Evolutionary conservation across 2,113 vertebrate genomes (phyloP).

Genomic region (Brachypteracias leptosomus): DNA sequence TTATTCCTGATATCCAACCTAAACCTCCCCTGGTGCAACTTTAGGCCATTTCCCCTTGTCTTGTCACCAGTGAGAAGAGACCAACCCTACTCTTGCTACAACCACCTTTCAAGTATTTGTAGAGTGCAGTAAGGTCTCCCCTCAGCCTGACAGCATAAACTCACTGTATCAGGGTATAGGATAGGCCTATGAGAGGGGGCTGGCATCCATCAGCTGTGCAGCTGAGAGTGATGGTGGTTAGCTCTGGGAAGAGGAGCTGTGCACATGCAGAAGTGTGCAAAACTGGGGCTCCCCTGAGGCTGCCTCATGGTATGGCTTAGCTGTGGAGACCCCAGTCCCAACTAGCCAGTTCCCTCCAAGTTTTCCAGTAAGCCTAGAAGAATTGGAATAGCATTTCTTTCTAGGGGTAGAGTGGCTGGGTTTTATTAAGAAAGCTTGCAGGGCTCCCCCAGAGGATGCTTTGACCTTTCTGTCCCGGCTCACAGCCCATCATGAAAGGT

Average conservation of each 20-base stretch:
- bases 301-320: background rate
- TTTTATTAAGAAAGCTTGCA: background rate
- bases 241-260: background rate
- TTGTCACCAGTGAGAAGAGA: too few relatives aligned
- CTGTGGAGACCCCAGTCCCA: background rate
- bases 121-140: too few relatives aligned
- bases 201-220: accelerated
- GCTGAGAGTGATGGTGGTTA: background rate
- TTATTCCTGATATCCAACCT: too few relatives aligned
- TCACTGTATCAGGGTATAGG: background rate
- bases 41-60: too few relatives aligned
- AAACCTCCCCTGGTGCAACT: too few relatives aligned
- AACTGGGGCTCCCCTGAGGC: background rate
- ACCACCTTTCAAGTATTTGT: too few relatives aligned
- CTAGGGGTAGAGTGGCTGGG: background rate
- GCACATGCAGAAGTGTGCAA: background rate
- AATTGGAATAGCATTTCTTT: background rate
- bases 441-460: background rate
- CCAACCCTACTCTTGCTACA: too few relatives aligned
- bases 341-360: background rate
- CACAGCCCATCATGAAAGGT: background rate
- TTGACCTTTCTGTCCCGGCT: background rate
- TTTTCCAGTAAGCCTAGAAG: background rate
- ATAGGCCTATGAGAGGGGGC: background rate
- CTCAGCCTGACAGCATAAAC: background rate